Percentiles rank a stretch among this genome's conserved stretches.
These are phyloP conservation scores for Engraulis encrasicolus DNA, from an alignment of 2,113 vertebrate genomes.

Conservation along the genomic window DNA sequence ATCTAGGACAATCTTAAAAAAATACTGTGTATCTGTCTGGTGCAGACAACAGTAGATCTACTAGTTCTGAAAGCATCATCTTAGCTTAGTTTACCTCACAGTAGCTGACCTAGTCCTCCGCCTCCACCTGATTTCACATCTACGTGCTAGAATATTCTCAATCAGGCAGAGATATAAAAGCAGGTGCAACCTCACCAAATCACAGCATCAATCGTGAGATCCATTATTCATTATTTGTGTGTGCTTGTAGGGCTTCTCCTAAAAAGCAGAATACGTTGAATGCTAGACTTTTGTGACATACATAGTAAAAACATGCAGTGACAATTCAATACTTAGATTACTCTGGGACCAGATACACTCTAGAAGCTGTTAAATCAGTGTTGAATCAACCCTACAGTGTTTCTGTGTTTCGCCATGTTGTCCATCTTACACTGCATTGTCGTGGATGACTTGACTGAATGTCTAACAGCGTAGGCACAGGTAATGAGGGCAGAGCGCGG, in stretches of 20 bases:
- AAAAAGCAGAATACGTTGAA: neutral
- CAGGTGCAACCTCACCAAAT: neutral
- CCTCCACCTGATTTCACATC: neutral
- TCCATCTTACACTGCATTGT: neutral
- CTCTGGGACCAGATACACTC: no score
- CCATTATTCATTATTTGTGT: neutral
- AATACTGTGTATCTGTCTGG: slow-evolving; percentile 39
- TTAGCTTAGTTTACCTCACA: slow-evolving; percentile 36
- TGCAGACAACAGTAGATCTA: slow-evolving; percentile 25
- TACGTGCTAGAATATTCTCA: neutral
- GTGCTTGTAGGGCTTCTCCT: neutral
- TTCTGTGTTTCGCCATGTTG: no score
- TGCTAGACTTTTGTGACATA: neutral
- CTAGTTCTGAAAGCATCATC: slow-evolving; percentile 25
- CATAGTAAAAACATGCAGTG: no score
- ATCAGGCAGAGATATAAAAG: neutral
- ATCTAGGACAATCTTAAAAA: slow-evolving; percentile 50
- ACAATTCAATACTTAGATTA: no score
- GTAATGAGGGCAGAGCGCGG: neutral
- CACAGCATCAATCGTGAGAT: neutral
- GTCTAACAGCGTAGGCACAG: neutral
- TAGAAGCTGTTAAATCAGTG: no score
- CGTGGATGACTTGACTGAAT: neutral
- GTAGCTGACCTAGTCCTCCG: neutral
- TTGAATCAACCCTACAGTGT: no score